A percentile compares a stretch with the other conserved stretches of the same genome.
phyloP scores from a whole-genome alignment of 2,113 vertebrate species.

The Platysternon megacephalum region DNA sequence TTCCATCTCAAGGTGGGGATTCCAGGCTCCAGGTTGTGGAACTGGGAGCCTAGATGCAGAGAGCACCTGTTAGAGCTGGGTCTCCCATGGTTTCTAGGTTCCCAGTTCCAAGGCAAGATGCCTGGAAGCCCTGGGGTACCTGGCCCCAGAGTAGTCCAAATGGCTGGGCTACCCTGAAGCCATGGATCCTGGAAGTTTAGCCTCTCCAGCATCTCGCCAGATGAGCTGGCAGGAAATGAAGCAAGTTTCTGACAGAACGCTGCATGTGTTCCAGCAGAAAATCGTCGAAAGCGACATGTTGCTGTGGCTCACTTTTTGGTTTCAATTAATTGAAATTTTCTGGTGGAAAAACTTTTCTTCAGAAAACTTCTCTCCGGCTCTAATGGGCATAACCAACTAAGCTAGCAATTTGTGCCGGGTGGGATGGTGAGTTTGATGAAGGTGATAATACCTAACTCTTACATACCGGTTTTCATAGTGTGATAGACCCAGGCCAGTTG shows the following conservation, averaged over 20 bases:
- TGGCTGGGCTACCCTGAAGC: background rate
- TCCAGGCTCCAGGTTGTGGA: background rate
- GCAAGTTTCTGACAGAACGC: background rate
- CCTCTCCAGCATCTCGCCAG: background rate
- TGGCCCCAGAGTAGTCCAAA: background rate
- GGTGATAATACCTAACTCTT: background rate
- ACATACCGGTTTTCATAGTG: background rate
- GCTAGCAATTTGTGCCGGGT: background rate
- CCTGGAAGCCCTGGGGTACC: background rate
- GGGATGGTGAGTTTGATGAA: background rate
- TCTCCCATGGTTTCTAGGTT: background rate
- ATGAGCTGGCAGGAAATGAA: no score
- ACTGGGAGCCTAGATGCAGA: no score
- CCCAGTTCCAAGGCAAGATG: background rate
- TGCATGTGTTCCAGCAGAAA: background rate
- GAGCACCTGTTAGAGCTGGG: no score
- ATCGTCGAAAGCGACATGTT: background rate
- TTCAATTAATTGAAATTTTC: background rate
- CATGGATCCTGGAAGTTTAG: background rate
- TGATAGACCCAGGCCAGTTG: no score
- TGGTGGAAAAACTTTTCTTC: background rate
- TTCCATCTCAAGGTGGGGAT: background rate
- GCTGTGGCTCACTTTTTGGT: background rate
- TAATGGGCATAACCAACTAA: background rate
- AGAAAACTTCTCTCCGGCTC: no score